These are phyloP conservation scores for Ianthella basta DNA, from an alignment of 37 sponge, comb jelly and placozoan species.

Conservation along the genomic window DNA sequence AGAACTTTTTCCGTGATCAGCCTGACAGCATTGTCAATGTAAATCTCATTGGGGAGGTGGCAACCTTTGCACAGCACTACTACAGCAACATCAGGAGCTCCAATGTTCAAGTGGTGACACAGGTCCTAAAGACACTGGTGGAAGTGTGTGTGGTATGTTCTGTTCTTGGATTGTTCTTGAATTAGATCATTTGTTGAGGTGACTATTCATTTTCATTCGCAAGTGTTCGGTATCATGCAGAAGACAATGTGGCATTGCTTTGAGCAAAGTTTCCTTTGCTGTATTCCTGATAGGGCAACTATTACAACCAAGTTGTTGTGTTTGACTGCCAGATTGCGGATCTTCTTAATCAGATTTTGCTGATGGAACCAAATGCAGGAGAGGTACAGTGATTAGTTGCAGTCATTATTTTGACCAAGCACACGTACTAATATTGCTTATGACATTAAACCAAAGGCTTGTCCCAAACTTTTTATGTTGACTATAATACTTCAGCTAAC, in stretches of 20 bases:
- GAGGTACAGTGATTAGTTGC: not conserved
- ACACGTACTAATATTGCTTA: no score
- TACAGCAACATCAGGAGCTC: slow-evolving; percentile 39
- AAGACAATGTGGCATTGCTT: not conserved
- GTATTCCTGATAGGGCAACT: slow-evolving; percentile 45
- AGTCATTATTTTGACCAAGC: no score
- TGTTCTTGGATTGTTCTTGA: no score
- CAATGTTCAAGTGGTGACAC: slow-evolving; percentile 46
- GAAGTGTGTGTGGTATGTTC: slow-evolving; percentile 53
- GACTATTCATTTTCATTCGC: no score
- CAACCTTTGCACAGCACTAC: slow-evolving; percentile 49
- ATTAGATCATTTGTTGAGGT: no score
- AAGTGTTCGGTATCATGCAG: no score
- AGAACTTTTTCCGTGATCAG: slow-evolving; percentile 57
- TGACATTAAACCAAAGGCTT: no score
- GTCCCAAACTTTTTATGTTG: no score
- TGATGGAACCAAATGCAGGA: not conserved
- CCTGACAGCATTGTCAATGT: slow-evolving; percentile 62
- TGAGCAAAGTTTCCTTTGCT: no score
- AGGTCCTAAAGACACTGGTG: slow-evolving; percentile 50
- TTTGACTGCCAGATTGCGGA: slow-evolving; percentile 62
- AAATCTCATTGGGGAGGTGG: slow-evolving; percentile 62
- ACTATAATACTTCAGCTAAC: no score
- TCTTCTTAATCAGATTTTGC: slow-evolving; percentile 41
- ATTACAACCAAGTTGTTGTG: slow-evolving; percentile 45